Evolutionary conservation across 2,888 invertebrate genomes (phyloP).

Genomic region (Digitonthophagus gazella): DNA sequence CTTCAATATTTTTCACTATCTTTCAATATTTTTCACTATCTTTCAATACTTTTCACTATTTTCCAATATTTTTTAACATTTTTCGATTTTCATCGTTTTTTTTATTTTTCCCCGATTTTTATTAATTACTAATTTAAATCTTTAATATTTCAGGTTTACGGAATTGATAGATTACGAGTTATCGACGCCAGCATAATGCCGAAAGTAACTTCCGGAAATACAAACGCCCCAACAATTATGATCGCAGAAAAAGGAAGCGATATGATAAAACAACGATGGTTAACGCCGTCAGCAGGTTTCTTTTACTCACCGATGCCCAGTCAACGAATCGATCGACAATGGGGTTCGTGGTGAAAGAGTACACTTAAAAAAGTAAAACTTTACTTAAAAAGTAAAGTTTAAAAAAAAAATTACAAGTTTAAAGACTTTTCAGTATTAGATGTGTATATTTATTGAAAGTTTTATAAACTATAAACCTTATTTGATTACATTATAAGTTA

Average conservation of each 20-base stretch:
- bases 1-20: no score
- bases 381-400: no score
- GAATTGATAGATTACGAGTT: constrained; percentile 64
- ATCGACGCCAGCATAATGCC: constrained; percentile 73
- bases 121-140: not conserved
- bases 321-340: constrained; percentile 45
- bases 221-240: constrained; percentile 70
- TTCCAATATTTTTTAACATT: not conserved
- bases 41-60: no score
- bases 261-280: constrained; percentile 64
- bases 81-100: no score
- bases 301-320: constrained; percentile 42
- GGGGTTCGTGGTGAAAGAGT: constrained; percentile 41
- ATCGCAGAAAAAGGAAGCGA: constrained; percentile 66
- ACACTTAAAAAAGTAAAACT: constrained; percentile 13
- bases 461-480: no score
- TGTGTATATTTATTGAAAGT: no score
- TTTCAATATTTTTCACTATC: no score
- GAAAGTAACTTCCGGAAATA: constrained; percentile 62
- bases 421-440: no score
- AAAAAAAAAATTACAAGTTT: no score
- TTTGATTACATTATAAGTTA: no score
- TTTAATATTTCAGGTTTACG: constrained; percentile 56
- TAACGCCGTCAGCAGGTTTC: constrained; percentile 49
- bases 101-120: no score